Base-by-base conservation (phyloP, 1,140 invertebrate species). In the Cephus cinctus region DNA sequence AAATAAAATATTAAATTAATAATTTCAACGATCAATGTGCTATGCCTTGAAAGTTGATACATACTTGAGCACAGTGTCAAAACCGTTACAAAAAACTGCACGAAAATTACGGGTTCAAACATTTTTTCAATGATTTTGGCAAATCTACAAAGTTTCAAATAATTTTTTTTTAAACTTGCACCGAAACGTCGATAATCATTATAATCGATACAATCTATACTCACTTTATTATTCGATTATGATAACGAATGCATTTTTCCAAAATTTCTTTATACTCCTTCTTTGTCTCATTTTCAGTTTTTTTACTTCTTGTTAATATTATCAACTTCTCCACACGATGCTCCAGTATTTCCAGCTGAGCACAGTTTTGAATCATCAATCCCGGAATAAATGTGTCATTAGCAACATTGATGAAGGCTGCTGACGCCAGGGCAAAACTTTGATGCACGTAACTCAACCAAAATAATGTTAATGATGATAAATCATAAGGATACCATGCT, bases 1-100 rank as follows among this genome's bases (percentile, higher is more conserved):
- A 62, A 39, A 35, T 61, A 68, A n/a, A 43, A 40, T 11, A 48
- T 34, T 6, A 50, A 43, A 21, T 40, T 56, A 0, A 47, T 21
- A 14, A 65, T 55, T 14, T 19, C 32, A 12, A 25, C 9, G 16
- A 15, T 41, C 20, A 36, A 11, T 20, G 39, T 31, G 21, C 19
- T 34, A 18, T 23, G 14, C 8, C 41, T 42, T 3, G 35, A 48
- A 2, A 47, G 44, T 11, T n/a, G 23, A 6, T 38, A 36, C 16
- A 23, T 20, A 23, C 44, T 47, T 4, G 36, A 31, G 35, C 44
- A 47, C 12, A 47, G 20, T 5, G 36, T 35, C 3, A 47, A 25
- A 5, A 35, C 38, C 18, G 32, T 47, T 4, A 47, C 12, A 1
- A 35, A 39, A n/a, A 21, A 47, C 27, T 47, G 44, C 16, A 47